These are phyloP conservation scores for Tetrapedia diversipes DNA, from an alignment of 2,888 invertebrate species.

Conservation along the genomic window DNA sequence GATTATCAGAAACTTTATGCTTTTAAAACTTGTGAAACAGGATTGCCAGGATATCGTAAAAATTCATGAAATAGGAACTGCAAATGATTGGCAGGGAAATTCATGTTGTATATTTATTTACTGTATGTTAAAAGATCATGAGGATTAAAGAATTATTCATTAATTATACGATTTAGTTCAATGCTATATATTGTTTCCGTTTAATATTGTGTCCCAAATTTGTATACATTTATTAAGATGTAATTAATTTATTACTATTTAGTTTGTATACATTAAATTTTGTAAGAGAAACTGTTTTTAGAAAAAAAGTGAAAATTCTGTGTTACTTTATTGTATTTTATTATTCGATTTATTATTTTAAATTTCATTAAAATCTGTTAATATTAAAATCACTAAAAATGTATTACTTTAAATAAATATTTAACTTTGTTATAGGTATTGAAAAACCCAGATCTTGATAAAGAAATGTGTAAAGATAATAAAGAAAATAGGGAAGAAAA, in stretches of 20 bases:
- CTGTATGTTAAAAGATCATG: conserved; percentile 25
- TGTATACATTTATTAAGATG: conserved; percentile 54
- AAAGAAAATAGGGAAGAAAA: conserved; percentile 81
- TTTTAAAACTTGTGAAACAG: conserved; percentile 54
- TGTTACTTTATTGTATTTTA: conserved; percentile 50
- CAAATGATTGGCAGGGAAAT: conserved; percentile 62
- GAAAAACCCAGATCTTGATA: conserved; percentile 80
- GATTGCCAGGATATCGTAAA: conserved; percentile 59
- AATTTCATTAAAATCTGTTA: conserved; percentile 13
- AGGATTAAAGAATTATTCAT: conserved; percentile 36
- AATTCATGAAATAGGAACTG: conserved; percentile 63
- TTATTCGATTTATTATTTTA: conserved; percentile 6
- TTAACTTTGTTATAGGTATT: conserved; percentile 73
- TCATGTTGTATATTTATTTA: conserved; percentile 53
- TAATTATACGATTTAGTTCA: conserved; percentile 30
- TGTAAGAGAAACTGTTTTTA: conserved; percentile 56
- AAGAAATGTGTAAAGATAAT: conserved; percentile 76
- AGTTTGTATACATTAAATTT: conserved; percentile 59
- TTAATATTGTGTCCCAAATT: conserved; percentile 56
- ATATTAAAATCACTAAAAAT: conserved; percentile 1
- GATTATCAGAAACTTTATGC: conserved; percentile 60
- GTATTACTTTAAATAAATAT: conserved; percentile 34
- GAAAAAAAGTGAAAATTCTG: conserved; percentile 30
- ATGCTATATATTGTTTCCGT: conserved; percentile 42
- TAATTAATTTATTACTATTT: conserved; percentile 49